These are phyloP conservation scores for Drosophila arawakana DNA, from an alignment of 1,140 invertebrate genomes.

Conservation along the genomic window DNA sequence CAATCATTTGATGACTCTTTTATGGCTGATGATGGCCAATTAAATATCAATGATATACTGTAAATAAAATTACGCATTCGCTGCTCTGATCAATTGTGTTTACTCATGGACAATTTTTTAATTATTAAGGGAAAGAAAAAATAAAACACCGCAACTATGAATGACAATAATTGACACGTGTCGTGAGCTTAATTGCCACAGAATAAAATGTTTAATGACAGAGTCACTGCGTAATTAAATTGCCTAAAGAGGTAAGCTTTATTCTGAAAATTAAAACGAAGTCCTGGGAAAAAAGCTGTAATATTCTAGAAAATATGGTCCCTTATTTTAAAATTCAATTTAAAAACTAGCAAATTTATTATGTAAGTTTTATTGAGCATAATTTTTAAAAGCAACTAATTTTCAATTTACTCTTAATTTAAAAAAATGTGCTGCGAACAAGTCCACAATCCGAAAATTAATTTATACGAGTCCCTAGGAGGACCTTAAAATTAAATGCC, in stretches of 20 bases:
- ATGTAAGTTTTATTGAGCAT: neutral
- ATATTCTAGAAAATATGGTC: too few relatives aligned
- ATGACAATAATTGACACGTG: slow-evolving; percentile 2
- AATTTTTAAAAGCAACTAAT: neutral
- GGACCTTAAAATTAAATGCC: slow-evolving; percentile 34
- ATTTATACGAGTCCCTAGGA: slow-evolving; percentile 49
- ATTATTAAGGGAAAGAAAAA: slow-evolving; percentile 2
- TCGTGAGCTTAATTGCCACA: neutral
- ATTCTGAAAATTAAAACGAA: too few relatives aligned
- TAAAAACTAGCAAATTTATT: neutral
- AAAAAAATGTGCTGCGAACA: neutral
- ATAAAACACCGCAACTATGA: neutral
- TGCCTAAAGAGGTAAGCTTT: neutral
- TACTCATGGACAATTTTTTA: slow-evolving; percentile 21
- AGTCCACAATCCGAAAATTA: slow-evolving; percentile 40
- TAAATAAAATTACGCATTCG: slow-evolving; percentile 22
- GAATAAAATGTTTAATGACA: slow-evolving; percentile 15
- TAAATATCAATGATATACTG: slow-evolving; percentile 46
- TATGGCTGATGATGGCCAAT: slow-evolving; percentile 49
- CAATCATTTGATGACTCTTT: slow-evolving; percentile 51
- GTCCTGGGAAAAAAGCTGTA: too few relatives aligned
- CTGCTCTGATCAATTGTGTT: neutral
- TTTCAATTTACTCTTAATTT: slow-evolving; percentile 19
- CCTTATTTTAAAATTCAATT: too few relatives aligned
- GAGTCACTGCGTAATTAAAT: neutral